Conservation (phyloP, 2,113 vertebrate species). For the Sylvietta virens region DNA sequence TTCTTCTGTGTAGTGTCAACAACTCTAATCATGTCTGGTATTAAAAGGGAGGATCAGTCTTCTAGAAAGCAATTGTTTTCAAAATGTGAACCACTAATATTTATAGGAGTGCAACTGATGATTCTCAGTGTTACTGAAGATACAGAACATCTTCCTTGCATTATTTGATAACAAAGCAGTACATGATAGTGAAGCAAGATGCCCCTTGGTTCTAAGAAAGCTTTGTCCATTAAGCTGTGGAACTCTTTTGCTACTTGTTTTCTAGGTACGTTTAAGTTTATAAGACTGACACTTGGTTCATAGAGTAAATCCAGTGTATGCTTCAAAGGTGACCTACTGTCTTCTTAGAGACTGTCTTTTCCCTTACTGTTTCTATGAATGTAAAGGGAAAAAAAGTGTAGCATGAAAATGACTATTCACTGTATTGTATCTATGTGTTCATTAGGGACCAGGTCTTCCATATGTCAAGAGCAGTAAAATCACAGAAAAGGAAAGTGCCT, state of each 20-base stretch:
- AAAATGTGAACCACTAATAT: background rate
- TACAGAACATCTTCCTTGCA: background rate
- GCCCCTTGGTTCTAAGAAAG: background rate
- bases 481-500: background rate
- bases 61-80: background rate
- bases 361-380: background rate
- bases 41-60: background rate
- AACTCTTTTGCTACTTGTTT: background rate
- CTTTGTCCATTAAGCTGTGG: background rate
- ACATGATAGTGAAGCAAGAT: background rate
- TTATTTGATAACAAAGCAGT: background rate
- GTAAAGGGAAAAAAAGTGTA: background rate
- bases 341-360: background rate
- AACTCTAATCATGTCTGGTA: background rate
- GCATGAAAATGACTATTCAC: background rate
- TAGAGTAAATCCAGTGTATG: background rate
- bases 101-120: background rate
- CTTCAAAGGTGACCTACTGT: background rate
- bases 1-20: background rate
- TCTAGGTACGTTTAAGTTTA: background rate
- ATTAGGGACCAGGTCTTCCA: background rate
- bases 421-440: background rate
- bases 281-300: background rate
- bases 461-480: background rate
- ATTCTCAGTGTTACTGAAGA: background rate